These are phyloP conservation scores for Gerris lacustris DNA, from an alignment of 2,888 invertebrate species.

Conservation along the genomic window DNA sequence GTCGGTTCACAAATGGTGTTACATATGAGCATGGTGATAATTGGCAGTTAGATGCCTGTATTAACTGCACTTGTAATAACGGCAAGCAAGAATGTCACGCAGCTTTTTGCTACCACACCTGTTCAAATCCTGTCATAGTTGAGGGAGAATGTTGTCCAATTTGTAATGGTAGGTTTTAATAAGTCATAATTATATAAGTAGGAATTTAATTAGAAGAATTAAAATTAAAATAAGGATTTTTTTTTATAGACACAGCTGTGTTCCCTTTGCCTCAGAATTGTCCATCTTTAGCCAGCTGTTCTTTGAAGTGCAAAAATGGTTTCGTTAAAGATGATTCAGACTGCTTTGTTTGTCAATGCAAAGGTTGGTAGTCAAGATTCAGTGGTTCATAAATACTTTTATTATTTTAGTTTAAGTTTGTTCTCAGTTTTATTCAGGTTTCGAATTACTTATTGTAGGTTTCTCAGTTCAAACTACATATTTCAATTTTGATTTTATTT, in stretches of 20 bases:
- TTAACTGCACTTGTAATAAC: slow-evolving; percentile 39
- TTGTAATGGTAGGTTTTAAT: slow-evolving; percentile 38
- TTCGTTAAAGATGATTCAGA: slow-evolving; percentile 41
- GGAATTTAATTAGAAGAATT: too few relatives aligned
- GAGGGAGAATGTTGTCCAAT: slow-evolving; percentile 45
- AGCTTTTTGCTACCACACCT: slow-evolving; percentile 40
- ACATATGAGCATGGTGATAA: slow-evolving; percentile 34
- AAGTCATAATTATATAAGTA: too few relatives aligned
- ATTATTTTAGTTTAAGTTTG: too few relatives aligned
- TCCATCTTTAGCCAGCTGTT: slow-evolving; percentile 42
- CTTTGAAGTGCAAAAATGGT: slow-evolving; percentile 44
- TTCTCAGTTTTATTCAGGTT: too few relatives aligned
- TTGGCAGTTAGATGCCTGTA: slow-evolving; percentile 42
- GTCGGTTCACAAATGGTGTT: slow-evolving; percentile 33
- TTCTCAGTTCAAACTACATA: too few relatives aligned
- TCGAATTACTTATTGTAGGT: too few relatives aligned
- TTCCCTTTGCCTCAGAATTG: slow-evolving; percentile 35
- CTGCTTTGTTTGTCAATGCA: slow-evolving; percentile 44
- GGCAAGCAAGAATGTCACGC: slow-evolving; percentile 39
- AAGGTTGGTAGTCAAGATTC: slow-evolving; percentile 25
- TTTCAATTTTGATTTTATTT: too few relatives aligned
- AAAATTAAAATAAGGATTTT: too few relatives aligned
- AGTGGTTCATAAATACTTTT: too few relatives aligned
- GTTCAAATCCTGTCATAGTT: slow-evolving; percentile 40
- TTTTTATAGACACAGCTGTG: slow-evolving; percentile 24